Percentiles rank a stretch among this genome's conserved stretches.
These are phyloP conservation scores for Otis tarda DNA, from an alignment of 2,113 vertebrate genomes.

Conservation along the genomic window DNA sequence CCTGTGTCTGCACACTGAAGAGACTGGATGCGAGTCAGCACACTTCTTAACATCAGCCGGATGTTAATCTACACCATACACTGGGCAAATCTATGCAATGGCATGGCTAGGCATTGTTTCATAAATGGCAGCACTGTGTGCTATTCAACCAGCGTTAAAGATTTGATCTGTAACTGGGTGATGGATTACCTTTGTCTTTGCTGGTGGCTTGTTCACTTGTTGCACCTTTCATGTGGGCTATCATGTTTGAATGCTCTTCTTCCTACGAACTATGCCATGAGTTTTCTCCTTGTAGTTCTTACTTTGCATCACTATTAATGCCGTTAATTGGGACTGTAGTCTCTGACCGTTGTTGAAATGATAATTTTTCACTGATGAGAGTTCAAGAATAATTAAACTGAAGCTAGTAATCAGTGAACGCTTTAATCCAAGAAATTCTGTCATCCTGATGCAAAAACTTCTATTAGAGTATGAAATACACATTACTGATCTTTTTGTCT, in stretches of 20 bases:
- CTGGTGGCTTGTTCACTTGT: not conserved
- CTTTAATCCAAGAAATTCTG: not conserved
- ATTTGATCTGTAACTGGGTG: not conserved
- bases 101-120: not conserved
- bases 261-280: not conserved
- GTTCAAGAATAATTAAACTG: not conserved
- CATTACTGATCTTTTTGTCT: not conserved
- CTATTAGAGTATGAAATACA: not conserved
- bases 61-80: not conserved
- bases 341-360: not conserved
- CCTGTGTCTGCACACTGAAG: not conserved
- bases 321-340: not conserved
- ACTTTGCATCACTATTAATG: not conserved
- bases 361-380: not conserved
- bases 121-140: not conserved
- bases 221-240: not conserved
- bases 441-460: not conserved
- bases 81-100: not conserved
- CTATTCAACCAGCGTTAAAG: rapidly evolving
- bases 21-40: not conserved
- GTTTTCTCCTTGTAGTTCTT: not conserved
- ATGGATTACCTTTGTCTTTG: not conserved
- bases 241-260: not conserved
- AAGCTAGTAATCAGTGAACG: not conserved
- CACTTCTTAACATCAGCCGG: not conserved